These are phyloP conservation scores for Dolichopus griseipennis DNA, from an alignment of 2,888 invertebrate genomes.

Conservation along the genomic window DNA sequence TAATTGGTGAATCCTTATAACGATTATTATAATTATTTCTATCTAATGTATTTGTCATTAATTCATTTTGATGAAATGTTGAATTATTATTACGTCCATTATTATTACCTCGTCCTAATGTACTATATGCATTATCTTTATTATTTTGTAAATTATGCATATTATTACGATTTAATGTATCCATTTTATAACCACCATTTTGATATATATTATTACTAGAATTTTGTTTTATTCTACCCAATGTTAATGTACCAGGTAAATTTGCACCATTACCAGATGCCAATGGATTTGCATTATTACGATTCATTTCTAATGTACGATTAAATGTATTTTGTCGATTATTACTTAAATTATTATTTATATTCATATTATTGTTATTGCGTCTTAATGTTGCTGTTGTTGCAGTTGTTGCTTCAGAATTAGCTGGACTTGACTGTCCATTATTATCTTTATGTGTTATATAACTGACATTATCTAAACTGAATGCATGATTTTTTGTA, in stretches of 20 bases:
- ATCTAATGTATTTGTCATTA: conserved; percentile 38
- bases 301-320: conserved; percentile 41
- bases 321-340: conserved; percentile 42
- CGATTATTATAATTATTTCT: conserved; percentile 35
- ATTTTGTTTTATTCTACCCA: conserved; percentile 42
- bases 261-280: conserved; percentile 33
- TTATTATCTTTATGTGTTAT: conserved; percentile 69
- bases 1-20: conserved; percentile 53
- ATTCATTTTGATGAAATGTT: conserved; percentile 38
- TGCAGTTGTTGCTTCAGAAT: conserved; percentile 75
- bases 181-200: conserved; percentile 41
- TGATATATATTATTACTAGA: conserved; percentile 36
- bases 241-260: conserved; percentile 38
- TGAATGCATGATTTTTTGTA: conserved; percentile 78
- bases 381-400: conserved; percentile 54
- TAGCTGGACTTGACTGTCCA: conserved; percentile 68
- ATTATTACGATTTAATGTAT: conserved; percentile 38
- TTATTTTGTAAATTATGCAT: conserved; percentile 35
- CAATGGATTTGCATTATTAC: conserved; percentile 41
- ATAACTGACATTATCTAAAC: conserved; percentile 80
- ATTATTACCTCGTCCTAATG: conserved; percentile 38
- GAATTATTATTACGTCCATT: conserved; percentile 27
- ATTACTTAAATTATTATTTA: conserved; percentile 31
- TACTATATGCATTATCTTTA: conserved; percentile 40
- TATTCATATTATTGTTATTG: conserved; percentile 40